Percentiles rank a stretch among this genome's conserved stretches.
These are phyloP conservation scores for Phoenicopterus ruber DNA, from an alignment of 2,113 vertebrate genomes.

Conservation along the genomic window DNA sequence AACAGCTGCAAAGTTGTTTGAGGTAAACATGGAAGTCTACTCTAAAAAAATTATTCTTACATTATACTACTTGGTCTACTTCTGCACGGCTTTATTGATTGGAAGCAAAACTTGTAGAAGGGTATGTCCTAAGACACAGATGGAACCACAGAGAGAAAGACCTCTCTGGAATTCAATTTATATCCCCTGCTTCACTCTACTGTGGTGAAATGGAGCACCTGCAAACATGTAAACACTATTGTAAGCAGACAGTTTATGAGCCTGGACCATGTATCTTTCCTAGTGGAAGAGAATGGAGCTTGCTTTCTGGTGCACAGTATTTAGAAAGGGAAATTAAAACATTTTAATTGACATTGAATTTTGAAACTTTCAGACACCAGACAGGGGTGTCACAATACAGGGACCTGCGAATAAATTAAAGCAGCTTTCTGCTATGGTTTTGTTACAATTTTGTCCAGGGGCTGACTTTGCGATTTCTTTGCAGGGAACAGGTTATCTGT, in stretches of 20 bases:
- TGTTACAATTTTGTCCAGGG: not conserved
- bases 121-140: not conserved
- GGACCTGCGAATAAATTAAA: not conserved
- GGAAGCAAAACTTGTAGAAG: not conserved
- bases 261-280: not conserved
- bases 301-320: not conserved
- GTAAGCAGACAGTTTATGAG: not conserved
- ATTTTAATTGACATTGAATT: slow-evolving; percentile 51
- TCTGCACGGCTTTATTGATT: not conserved
- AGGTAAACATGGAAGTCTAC: not conserved
- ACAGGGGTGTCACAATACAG: not conserved
- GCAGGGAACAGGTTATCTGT: not conserved
- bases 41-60: not conserved
- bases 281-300: not conserved
- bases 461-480: not conserved
- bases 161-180: not conserved
- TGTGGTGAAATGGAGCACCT: not conserved
- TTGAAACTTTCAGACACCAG: slow-evolving; percentile 18
- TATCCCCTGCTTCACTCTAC: not conserved
- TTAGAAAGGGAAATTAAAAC: slow-evolving; percentile 39
- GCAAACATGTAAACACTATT: not conserved
- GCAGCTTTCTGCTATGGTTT: not conserved
- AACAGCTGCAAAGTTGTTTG: slow-evolving; percentile 2
- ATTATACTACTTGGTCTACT: not conserved
- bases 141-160: not conserved